Conservation (phyloP, 2,113 vertebrate species). For the Apodemus sylvaticus region DNA sequence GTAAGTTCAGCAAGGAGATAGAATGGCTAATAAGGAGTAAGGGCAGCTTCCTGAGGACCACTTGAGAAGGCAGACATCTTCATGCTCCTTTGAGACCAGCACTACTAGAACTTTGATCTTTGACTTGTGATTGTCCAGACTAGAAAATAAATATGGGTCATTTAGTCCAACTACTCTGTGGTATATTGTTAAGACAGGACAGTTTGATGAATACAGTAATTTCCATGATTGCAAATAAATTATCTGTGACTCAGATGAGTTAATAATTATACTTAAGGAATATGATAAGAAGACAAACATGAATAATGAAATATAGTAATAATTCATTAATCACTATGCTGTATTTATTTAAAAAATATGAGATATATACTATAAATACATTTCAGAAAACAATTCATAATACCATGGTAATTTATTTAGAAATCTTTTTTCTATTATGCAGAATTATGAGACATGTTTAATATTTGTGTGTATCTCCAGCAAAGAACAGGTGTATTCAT, state of each 20-base stretch:
- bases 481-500: background rate
- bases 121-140: background rate
- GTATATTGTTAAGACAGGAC: background rate
- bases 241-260: background rate
- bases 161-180: background rate
- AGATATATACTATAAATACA: background rate
- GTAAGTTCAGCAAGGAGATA: accelerated
- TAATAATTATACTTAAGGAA: background rate
- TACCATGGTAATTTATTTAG: background rate
- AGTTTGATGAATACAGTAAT: background rate
- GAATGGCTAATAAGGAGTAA: background rate
- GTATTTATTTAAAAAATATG: background rate
- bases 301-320: background rate
- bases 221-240: conserved; percentile 30
- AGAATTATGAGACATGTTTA: background rate
- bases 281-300: background rate
- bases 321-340: background rate
- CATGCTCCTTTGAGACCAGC: background rate
- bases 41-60: background rate
- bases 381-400: background rate
- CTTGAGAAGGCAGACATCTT: background rate
- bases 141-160: background rate
- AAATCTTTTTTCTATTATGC: background rate
- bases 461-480: background rate
- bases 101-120: background rate